Evolutionary conservation across 2,797 vertebrate genomes (phyloP).

Genomic region (Arremon brunneinucha): DNA sequence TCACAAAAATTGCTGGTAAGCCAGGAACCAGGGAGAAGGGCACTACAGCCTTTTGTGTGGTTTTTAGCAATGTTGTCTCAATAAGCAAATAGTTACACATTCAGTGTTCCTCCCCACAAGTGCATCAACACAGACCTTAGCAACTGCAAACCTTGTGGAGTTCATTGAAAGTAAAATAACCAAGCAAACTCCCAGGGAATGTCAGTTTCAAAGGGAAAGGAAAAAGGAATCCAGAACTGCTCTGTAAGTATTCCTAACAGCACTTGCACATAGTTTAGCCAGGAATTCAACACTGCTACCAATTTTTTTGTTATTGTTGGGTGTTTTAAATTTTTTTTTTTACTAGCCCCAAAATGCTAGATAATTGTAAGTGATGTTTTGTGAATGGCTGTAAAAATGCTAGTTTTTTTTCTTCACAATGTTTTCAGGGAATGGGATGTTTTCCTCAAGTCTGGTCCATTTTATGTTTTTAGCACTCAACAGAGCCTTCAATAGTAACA

Average conservation of each 20-base stretch:
- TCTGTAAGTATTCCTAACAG: not conserved
- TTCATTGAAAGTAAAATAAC: not conserved
- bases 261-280: not conserved
- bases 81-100: not conserved
- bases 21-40: not conserved
- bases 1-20: not conserved
- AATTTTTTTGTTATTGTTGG: not conserved
- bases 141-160: not conserved
- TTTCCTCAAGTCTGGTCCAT: not conserved
- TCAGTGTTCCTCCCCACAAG: not conserved
- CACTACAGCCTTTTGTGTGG: accelerated
- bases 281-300: not conserved
- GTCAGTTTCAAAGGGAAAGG: not conserved
- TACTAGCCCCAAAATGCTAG: not conserved
- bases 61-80: not conserved
- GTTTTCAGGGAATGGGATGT: not conserved
- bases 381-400: not conserved
- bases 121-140: not conserved
- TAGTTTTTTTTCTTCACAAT: not conserved
- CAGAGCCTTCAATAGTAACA: not conserved
- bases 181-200: not conserved
- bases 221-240: not conserved
- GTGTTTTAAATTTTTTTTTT: not conserved
- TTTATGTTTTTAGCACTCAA: not conserved
- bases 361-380: not conserved